phyloP scores from a whole-genome alignment of 2,888 invertebrate genomes.

The Archips xylosteana region DNA sequence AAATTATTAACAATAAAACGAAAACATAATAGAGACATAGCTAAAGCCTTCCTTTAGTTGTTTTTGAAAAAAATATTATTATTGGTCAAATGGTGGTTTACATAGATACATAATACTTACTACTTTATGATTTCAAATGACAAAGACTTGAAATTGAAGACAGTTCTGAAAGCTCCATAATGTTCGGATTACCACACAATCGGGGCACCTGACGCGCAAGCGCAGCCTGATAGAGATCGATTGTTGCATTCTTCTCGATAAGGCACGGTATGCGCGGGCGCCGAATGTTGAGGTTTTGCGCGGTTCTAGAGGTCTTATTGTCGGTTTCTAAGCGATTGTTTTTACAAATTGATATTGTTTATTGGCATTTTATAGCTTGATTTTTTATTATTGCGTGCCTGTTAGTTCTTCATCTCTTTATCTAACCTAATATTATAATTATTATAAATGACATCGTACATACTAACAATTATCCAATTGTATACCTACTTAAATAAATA shows the following conservation, averaged over 20 bases:
- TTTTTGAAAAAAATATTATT: too few species aligned
- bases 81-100: too few species aligned
- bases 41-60: too few species aligned
- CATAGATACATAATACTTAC: not conserved
- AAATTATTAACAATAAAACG: too few species aligned
- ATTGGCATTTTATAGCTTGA: not conserved
- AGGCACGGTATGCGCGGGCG: conserved; percentile 26
- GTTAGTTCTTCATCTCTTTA: too few species aligned
- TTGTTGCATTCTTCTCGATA: conserved; percentile 38
- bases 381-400: not conserved
- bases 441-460: too few species aligned
- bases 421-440: too few species aligned
- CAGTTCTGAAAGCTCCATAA: conserved; percentile 6
- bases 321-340: not conserved
- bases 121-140: not conserved
- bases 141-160: not conserved
- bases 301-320: conserved; percentile 1
- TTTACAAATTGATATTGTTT: not conserved
- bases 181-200: conserved; percentile 39
- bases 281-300: conserved; percentile 10
- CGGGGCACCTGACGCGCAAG: conserved; percentile 29
- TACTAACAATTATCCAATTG: too few species aligned
- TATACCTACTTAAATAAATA: too few species aligned
- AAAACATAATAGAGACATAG: too few species aligned
- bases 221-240: conserved; percentile 33